These are phyloP conservation scores for Paramormyrops hopkinsi DNA, from an alignment of 2,797 vertebrate species.

Conservation along the genomic window DNA sequence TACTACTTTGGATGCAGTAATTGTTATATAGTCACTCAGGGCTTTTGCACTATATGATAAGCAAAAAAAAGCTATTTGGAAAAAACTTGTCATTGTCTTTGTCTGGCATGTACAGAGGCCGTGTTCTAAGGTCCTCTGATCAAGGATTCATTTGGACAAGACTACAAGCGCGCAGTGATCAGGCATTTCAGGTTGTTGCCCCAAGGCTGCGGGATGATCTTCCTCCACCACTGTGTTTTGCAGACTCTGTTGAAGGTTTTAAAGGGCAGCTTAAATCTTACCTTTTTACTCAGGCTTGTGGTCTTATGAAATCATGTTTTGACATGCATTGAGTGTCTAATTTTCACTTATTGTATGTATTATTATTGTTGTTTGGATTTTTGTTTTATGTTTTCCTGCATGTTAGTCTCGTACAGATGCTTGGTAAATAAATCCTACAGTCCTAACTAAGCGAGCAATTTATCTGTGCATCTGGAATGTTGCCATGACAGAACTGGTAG, in stretches of 20 bases:
- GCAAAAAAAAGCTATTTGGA: neutral
- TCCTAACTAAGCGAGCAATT: neutral
- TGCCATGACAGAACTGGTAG: neutral
- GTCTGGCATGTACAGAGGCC: neutral
- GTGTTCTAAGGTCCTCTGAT: neutral
- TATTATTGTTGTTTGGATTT: neutral
- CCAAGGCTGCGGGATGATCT: neutral
- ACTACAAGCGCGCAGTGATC: neutral
- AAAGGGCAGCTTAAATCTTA: neutral
- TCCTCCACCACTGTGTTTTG: neutral
- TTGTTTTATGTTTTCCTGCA: neutral
- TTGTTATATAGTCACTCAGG: neutral
- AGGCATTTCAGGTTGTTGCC: neutral
- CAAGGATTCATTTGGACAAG: neutral
- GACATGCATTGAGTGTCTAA: neutral
- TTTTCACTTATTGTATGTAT: neutral
- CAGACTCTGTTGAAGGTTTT: neutral
- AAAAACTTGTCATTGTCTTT: neutral
- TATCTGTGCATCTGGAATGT: neutral
- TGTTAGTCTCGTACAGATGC: neutral
- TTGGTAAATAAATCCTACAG: neutral
- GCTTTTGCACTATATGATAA: neutral
- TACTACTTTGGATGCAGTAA: neutral
- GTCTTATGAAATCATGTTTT: neutral
- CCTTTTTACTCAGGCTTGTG: neutral